These are phyloP conservation scores for Remorina albescens DNA, from an alignment of 2,797 vertebrate species.

Conservation along the genomic window DNA sequence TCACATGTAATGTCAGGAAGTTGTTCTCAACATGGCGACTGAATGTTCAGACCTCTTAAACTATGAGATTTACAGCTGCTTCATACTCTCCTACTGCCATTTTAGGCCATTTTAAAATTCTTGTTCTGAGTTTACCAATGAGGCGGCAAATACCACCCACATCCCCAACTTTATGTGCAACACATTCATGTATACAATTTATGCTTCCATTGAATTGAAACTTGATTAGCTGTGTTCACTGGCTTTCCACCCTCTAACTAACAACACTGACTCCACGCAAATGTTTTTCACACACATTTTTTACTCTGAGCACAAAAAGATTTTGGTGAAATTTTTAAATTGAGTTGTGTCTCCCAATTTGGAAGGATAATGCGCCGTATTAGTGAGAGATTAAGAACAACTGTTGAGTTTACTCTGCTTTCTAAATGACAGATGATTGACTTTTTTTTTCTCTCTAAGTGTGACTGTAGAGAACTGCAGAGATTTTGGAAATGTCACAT, in stretches of 20 bases:
- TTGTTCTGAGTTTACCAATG: constrained; percentile 22
- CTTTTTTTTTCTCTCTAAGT: no score
- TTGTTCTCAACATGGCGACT: constrained; percentile 44
- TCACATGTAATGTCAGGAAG: constrained; percentile 56
- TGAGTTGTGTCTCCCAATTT: neutral
- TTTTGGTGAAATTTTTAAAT: neutral
- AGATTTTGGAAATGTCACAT: neutral
- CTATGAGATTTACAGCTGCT: constrained; percentile 5
- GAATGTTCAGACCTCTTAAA: constrained; percentile 35
- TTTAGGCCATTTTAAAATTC: constrained; percentile 1
- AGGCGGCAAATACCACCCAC: constrained; percentile 14
- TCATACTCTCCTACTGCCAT: neutral
- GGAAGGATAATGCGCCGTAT: neutral
- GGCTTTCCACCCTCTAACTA: neutral
- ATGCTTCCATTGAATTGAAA: neutral
- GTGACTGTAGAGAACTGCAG: neutral
- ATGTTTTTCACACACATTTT: neutral
- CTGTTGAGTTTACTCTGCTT: neutral
- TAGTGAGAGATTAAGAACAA: neutral
- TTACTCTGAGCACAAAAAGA: neutral
- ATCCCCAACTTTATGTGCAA: neutral
- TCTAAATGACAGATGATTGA: constrained; percentile 1
- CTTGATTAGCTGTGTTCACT: neutral
- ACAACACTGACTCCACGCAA: neutral
- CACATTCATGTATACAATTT: neutral